Evolutionary conservation across 2,113 vertebrate genomes (phyloP).

Genomic region (Petaurus breviceps): DNA sequence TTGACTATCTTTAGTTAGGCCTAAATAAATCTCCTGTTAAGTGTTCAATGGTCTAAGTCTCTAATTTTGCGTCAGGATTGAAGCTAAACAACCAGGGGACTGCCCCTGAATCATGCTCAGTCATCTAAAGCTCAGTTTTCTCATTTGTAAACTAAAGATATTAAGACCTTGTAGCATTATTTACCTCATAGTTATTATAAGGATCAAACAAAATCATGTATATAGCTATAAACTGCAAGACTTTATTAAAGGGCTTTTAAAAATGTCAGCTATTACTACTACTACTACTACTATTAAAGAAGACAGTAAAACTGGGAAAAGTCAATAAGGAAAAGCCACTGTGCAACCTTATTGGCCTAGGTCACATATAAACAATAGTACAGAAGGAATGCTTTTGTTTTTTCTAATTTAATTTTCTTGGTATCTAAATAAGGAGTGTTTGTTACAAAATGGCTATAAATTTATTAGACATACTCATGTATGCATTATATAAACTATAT

Average conservation of each 20-base stretch:
- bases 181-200: not conserved
- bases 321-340: not conserved
- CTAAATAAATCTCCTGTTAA: not conserved
- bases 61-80: not conserved
- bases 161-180: not conserved
- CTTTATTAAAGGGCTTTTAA: not conserved
- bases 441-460: conserved; percentile 25
- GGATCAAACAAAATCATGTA: not conserved
- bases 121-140: not conserved
- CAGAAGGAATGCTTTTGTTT: conserved; percentile 21
- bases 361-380: conserved; percentile 40
- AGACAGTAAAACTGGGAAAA: not conserved
- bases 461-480: conserved; percentile 24
- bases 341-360: conserved; percentile 12
- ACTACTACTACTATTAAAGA: not conserved
- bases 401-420: conserved; percentile 34
- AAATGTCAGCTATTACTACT: not conserved
- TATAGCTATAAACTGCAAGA: not conserved
- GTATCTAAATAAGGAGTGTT: conserved; percentile 27
- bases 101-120: not conserved
- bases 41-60: not conserved
- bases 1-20: not conserved
- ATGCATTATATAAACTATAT: conserved; percentile 33
- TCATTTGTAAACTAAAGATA: not conserved
- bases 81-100: not conserved